Evolutionary conservation across 2,797 vertebrate genomes (phyloP).

Genomic region (Hybognathus amarus): DNA sequence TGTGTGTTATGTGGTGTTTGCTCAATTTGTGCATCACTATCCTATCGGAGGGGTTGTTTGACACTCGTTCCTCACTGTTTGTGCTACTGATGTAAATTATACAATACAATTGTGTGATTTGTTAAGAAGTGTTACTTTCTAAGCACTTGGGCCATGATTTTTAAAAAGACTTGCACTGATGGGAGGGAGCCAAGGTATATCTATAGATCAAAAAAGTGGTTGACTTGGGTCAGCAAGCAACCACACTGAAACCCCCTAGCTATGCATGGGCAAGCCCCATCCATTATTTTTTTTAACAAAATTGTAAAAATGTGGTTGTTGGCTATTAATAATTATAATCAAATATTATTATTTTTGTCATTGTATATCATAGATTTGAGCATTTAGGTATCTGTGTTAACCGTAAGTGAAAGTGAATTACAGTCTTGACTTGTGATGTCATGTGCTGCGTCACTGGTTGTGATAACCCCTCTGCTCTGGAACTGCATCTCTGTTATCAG

Average conservation of each 20-base stretch:
- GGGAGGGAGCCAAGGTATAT: neutral
- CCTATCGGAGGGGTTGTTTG: neutral
- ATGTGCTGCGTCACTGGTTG: constrained; percentile 17
- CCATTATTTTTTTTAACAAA: too few species aligned
- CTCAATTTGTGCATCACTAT: neutral
- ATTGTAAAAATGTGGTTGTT: neutral
- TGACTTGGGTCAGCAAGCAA: neutral
- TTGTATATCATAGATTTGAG: neutral
- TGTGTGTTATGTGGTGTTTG: neutral
- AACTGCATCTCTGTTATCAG: constrained; percentile 54
- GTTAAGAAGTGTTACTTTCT: neutral
- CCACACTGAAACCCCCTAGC: neutral
- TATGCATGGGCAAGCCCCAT: too few species aligned
- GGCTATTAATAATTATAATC: neutral
- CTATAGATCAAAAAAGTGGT: neutral
- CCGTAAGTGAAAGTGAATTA: neutral
- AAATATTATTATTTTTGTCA: neutral
- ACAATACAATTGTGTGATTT: neutral
- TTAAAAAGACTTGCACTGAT: neutral
- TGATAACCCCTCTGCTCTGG: constrained; percentile 38
- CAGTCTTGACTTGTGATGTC: constrained; percentile 18
- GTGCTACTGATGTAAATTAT: neutral
- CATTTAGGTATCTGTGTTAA: constrained; percentile 18
- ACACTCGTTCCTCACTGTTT: neutral
- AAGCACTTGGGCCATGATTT: neutral